Conservation (phyloP, 2,888 invertebrate genomes). For the Cyaniris semiargus region DNA sequence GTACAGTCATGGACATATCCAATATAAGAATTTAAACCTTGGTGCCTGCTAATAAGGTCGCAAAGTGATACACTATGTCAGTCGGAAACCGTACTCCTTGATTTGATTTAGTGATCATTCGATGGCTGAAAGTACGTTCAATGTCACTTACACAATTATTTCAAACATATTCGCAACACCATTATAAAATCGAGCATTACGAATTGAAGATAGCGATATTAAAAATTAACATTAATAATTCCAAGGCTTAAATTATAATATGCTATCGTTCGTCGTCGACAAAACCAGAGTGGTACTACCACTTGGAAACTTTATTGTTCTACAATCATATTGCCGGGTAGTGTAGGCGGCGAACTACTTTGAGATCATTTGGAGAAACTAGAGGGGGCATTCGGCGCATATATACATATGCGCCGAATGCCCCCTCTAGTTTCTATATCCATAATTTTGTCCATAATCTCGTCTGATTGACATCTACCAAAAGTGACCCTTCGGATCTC, state of each 20-base stretch:
- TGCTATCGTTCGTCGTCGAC: background rate
- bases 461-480: too few relatives aligned
- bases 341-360: too few relatives aligned
- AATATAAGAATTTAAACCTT: background rate
- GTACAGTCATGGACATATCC: background rate
- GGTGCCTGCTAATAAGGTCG: background rate
- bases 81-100: background rate
- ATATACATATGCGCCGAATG: too few relatives aligned
- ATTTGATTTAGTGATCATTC: slow-evolving; percentile 11
- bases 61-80: background rate
- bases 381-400: too few relatives aligned
- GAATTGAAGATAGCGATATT: background rate
- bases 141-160: slow-evolving; percentile 1
- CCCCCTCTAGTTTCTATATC: too few relatives aligned
- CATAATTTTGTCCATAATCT: too few relatives aligned
- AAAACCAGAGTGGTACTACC: too few relatives aligned
- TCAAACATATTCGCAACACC: slow-evolving; percentile 9
- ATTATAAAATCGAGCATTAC: slow-evolving; percentile 2
- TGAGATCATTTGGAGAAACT: too few relatives aligned
- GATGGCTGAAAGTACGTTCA: slow-evolving; percentile 19
- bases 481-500: too few relatives aligned
- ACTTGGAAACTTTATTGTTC: too few relatives aligned
- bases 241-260: background rate
- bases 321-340: too few relatives aligned
- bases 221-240: background rate